phyloP scores from a whole-genome alignment of 2,113 vertebrate species.

The Notarius quadriscutis region DNA sequence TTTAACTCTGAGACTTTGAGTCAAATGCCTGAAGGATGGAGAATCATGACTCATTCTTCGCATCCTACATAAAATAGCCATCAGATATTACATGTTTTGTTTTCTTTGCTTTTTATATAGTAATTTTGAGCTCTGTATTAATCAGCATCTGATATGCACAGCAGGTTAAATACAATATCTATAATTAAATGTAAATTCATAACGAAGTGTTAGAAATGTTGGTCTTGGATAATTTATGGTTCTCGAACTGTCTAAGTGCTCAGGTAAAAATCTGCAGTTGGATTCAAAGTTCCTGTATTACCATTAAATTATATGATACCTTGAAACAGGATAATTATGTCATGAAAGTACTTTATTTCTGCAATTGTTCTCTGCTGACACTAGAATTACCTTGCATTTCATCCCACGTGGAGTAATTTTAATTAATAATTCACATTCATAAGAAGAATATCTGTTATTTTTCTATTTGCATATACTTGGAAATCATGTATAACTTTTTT shows the following conservation, averaged over 20 bases:
- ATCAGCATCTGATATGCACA: not conserved
- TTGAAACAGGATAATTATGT: not conserved
- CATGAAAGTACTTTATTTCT: not conserved
- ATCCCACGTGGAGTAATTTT: not conserved
- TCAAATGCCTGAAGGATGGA: not conserved
- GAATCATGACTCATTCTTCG: constrained; percentile 13
- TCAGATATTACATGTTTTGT: not conserved
- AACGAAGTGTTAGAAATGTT: not conserved
- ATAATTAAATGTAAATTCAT: not conserved
- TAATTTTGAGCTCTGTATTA: not conserved
- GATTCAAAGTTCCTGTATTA: not conserved
- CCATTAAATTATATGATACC: not conserved
- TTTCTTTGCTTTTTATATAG: not conserved
- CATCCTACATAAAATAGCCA: constrained; percentile 1
- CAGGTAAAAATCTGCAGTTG: not conserved
- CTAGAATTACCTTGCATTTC: not conserved
- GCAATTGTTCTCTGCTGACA: not conserved
- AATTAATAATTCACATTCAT: not conserved
- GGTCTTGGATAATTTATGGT: not conserved
- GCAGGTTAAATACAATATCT: not conserved
- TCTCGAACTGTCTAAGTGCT: not conserved
- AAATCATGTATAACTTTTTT: not conserved
- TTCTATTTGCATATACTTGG: too few relatives aligned
- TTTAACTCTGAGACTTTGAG: constrained; percentile 30
- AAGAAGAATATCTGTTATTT: not conserved